These are phyloP conservation scores for Leucophenga varia DNA, from an alignment of 1,140 invertebrate species.

Conservation along the genomic window DNA sequence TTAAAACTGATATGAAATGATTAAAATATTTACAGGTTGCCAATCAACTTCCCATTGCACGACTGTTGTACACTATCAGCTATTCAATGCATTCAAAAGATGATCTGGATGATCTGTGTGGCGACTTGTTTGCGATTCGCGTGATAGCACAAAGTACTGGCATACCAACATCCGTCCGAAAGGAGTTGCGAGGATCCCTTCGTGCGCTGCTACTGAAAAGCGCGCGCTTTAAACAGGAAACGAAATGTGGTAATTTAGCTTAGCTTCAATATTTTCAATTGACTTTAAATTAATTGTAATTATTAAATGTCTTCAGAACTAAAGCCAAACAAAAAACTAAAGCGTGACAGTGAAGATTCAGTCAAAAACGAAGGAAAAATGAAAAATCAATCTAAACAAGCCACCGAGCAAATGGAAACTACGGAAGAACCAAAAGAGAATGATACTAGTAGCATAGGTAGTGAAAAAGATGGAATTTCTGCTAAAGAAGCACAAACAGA, in stretches of 20 bases:
- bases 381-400: conserved; percentile 1
- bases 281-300: not conserved
- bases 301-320: conserved; percentile 21
- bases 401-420: conserved; percentile 1
- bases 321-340: conserved; percentile 40
- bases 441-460: conserved; percentile 15
- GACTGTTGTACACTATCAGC: conserved; percentile 52
- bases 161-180: conserved; percentile 46
- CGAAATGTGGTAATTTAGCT: conserved; percentile 33
- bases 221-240: conserved; percentile 40
- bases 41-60: conserved; percentile 42
- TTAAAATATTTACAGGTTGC: conserved; percentile 19
- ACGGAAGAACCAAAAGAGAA: conserved; percentile 13
- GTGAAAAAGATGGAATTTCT: conserved; percentile 27
- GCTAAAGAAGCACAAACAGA: too few species aligned
- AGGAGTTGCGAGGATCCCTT: conserved; percentile 46
- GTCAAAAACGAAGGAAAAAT: conserved; percentile 7
- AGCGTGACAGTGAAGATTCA: conserved; percentile 24
- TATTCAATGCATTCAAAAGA: conserved; percentile 54
- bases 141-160: conserved; percentile 51
- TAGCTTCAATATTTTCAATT: not conserved
- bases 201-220: conserved; percentile 43
- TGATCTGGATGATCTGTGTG: conserved; percentile 51
- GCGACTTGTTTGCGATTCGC: conserved; percentile 54
- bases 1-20: not conserved